phyloP scores from a whole-genome alignment of 37 sponge, comb jelly and placozoan species.

The Aphrocallistes beatrix region DNA sequence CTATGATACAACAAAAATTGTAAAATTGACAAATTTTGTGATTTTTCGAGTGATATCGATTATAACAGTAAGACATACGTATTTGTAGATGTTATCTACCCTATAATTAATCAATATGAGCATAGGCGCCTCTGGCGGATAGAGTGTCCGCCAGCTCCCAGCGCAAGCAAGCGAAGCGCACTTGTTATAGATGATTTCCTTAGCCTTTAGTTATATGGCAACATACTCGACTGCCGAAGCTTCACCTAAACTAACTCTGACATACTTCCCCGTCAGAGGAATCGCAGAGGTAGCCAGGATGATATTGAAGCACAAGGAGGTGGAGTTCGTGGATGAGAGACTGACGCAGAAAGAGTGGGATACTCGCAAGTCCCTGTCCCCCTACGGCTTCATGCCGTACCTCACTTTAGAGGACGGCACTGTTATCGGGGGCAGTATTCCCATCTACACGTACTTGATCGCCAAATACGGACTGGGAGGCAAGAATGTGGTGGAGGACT shows the following conservation, averaged over 20 bases:
- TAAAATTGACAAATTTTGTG: no score
- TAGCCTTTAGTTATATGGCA: no score
- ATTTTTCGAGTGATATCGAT: no score
- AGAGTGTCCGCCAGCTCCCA: no score
- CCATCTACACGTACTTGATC: not conserved
- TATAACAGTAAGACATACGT: no score
- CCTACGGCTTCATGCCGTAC: not conserved
- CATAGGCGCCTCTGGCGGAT: no score
- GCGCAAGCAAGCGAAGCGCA: no score
- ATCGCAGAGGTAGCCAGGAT: conserved; percentile 14
- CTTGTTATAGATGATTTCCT: no score
- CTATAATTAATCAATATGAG: no score
- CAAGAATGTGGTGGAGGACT: not conserved
- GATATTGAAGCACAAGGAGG: not conserved
- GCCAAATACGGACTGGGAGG: not conserved
- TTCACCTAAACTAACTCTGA: conserved; percentile 7
- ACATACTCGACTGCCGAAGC: no score
- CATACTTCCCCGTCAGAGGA: not conserved
- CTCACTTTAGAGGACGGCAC: not conserved
- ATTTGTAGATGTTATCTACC: no score
- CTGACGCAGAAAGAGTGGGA: not conserved
- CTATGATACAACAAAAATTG: no score
- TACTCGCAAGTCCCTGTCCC: not conserved
- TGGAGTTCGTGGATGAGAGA: not conserved
- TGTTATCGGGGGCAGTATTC: not conserved